These are phyloP conservation scores for Chironex yamaguchii DNA, from an alignment of 30 jellyfish, hydroid and myxozoan genomes.

Conservation along the genomic window DNA sequence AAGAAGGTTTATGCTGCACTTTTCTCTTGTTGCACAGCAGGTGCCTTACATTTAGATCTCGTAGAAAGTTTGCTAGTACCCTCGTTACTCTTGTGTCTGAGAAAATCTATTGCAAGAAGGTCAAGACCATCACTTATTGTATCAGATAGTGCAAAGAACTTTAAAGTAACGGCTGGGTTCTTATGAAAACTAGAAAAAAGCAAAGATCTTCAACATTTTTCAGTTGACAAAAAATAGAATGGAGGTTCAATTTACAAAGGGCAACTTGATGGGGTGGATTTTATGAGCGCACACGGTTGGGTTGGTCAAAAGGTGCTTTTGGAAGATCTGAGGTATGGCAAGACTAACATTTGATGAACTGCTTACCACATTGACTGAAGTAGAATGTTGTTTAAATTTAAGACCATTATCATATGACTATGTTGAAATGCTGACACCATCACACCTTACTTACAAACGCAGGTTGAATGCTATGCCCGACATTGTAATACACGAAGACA, in stretches of 20 bases:
- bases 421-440: not conserved
- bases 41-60: not conserved
- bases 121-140: not conserved
- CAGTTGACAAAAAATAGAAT: not conserved
- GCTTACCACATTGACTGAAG: not conserved
- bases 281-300: slow-evolving; percentile 37
- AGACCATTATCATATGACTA: slow-evolving; percentile 14
- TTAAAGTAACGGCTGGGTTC: not conserved
- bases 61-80: not conserved
- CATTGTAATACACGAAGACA: not conserved
- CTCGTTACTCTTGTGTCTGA: not conserved
- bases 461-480: not conserved
- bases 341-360: not conserved
- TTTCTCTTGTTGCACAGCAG: not conserved
- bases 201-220: not conserved
- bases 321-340: not conserved
- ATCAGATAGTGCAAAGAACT: not conserved
- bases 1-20: not conserved
- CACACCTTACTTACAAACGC: not conserved
- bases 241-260: slow-evolving; percentile 34
- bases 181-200: not conserved
- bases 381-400: not conserved
- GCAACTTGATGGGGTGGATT: slow-evolving; percentile 65
- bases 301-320: slow-evolving; percentile 31
- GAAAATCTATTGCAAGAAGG: not conserved